phyloP scores from a whole-genome alignment of 2,888 invertebrate species.

The Scrobipalpa atriplicella region DNA sequence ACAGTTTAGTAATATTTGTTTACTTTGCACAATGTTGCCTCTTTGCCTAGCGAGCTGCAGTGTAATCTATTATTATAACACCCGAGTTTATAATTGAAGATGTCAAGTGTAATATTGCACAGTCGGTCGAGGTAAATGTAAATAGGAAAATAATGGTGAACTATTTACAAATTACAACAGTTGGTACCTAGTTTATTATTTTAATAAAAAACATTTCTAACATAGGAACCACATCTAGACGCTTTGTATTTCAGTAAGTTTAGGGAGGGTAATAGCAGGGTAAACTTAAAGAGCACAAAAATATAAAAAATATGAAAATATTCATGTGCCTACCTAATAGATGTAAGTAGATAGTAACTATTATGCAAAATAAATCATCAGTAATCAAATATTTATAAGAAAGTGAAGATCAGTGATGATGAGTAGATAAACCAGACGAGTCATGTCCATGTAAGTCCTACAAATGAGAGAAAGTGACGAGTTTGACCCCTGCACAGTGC shows the following conservation, averaged over 20 bases:
- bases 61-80: background rate
- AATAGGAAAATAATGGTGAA: no score
- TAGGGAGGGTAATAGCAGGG: no score
- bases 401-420: background rate
- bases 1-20: slow-evolving; percentile 7
- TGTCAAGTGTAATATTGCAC: background rate
- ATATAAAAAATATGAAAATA: no score
- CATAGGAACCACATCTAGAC: no score
- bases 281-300: no score
- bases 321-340: no score
- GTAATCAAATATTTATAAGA: background rate
- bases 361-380: slow-evolving; percentile 3
- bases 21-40: slow-evolving; percentile 3
- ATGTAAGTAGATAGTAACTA: no score
- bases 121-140: no score
- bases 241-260: no score
- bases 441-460: background rate
- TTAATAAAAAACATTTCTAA: no score
- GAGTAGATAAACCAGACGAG: background rate
- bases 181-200: no score
- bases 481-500: background rate
- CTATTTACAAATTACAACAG: no score
- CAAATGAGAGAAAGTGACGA: slow-evolving; percentile 3
- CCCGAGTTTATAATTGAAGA: background rate
- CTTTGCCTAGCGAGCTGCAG: background rate